These are phyloP conservation scores for Peromyscus melanophrys DNA, from an alignment of 2,797 vertebrate genomes.

Conservation along the genomic window DNA sequence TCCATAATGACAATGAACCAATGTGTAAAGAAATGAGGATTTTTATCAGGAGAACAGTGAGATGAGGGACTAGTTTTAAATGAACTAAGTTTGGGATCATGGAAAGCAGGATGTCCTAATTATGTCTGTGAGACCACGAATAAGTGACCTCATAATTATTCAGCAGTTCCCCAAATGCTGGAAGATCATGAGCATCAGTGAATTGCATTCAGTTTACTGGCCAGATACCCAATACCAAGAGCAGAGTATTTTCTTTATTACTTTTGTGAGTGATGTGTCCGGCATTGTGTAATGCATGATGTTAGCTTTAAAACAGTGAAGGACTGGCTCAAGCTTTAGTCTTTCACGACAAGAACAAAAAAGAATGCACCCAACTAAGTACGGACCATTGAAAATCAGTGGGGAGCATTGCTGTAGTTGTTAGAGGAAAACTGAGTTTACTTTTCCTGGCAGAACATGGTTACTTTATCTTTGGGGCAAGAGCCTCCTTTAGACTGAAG, in stretches of 20 bases:
- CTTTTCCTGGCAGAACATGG: not conserved
- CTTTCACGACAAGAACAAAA: not conserved
- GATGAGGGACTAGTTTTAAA: slow-evolving; percentile 39
- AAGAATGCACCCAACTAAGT: not conserved
- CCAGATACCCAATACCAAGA: not conserved
- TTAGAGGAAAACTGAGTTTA: not conserved
- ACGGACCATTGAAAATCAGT: not conserved
- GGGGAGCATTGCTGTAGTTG: too few relatives aligned
- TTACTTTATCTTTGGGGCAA: not conserved
- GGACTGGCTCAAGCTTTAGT: accelerated
- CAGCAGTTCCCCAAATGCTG: not conserved
- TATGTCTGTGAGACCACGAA: not conserved
- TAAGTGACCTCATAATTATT: not conserved
- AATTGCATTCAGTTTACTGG: not conserved
- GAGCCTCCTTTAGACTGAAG: not conserved
- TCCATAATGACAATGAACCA: not conserved
- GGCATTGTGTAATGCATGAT: accelerated
- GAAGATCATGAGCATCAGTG: not conserved
- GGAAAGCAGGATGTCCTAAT: not conserved
- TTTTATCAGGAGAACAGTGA: not conserved
- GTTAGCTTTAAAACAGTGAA: not conserved
- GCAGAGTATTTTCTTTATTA: not conserved
- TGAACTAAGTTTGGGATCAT: not conserved
- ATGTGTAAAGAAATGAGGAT: not conserved
- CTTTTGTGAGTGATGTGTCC: not conserved